Evolutionary conservation across 1,140 invertebrate species (phyloP).

Genomic region (Pseudomyrmex concolor): DNA sequence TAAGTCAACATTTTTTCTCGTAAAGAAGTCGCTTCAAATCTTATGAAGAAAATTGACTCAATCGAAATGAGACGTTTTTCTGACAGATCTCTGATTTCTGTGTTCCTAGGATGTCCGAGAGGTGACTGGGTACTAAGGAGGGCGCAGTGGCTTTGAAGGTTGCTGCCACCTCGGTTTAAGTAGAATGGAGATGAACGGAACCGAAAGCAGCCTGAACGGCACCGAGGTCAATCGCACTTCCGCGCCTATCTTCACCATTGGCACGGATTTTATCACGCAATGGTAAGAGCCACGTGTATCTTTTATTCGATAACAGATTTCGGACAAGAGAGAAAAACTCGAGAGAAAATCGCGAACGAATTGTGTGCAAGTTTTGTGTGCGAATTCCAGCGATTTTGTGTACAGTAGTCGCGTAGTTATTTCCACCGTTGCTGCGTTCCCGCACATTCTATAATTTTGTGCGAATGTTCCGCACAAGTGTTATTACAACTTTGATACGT

Average conservation of each 20-base stretch:
- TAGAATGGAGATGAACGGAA: constrained; percentile 79
- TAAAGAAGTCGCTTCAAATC: too few relatives aligned
- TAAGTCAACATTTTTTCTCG: too few relatives aligned
- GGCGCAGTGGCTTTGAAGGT: constrained; percentile 62
- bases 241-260: constrained; percentile 88
- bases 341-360: constrained; percentile 30
- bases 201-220: constrained; percentile 79
- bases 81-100: too few relatives aligned
- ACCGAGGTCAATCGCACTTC: constrained; percentile 85
- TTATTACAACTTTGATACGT: constrained; percentile 19
- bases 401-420: neutral
- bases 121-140: constrained; percentile 72
- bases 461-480: neutral
- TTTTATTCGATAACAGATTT: constrained; percentile 12
- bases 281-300: constrained; percentile 85
- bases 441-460: too few relatives aligned
- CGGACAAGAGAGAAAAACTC: neutral
- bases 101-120: constrained; percentile 75
- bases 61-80: too few relatives aligned
- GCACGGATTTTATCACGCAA: constrained; percentile 88
- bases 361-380: neutral
- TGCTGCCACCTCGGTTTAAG: constrained; percentile 60
- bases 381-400: constrained; percentile 4
- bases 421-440: neutral
- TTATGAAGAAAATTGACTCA: too few relatives aligned